phyloP scores from a whole-genome alignment of 2,797 vertebrate genomes.

The Myoxocephalus aenaeus region DNA sequence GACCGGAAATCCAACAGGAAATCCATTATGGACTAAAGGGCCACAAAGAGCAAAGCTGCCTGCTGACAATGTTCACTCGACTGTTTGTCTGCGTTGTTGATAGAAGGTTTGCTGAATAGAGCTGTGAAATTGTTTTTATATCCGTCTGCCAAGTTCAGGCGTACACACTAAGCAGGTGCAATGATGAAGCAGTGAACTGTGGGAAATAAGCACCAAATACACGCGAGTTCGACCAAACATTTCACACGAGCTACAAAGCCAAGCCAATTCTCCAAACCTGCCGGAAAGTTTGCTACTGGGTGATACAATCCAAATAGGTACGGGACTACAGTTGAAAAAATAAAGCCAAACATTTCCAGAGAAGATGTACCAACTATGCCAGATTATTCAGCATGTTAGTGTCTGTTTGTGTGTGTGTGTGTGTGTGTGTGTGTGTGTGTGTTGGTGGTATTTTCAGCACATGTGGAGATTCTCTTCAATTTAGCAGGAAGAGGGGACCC shows the following conservation, averaged over 20 bases:
- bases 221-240: constrained; percentile 37
- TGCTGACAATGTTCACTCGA: constrained; percentile 23
- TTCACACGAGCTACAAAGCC: constrained; percentile 31
- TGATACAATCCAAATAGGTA: constrained; percentile 16
- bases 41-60: constrained; percentile 35
- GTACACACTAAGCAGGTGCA: constrained; percentile 74
- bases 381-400: background rate
- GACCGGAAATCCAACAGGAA: constrained; percentile 51
- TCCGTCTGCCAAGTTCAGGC: constrained; percentile 53
- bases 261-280: constrained; percentile 12
- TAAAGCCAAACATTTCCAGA: constrained; percentile 15
- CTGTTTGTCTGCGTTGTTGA: constrained; percentile 51
- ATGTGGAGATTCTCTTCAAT: constrained; percentile 72
- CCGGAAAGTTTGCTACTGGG: background rate
- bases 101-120: constrained; percentile 39
- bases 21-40: constrained; percentile 54
- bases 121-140: constrained; percentile 33
- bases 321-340: constrained; percentile 1
- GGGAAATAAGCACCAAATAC: constrained; percentile 13
- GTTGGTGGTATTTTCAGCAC: constrained; percentile 52
- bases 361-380: constrained; percentile 9
- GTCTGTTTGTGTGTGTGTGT: background rate
- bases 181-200: constrained; percentile 47
- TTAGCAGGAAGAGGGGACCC: constrained; percentile 81
- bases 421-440: background rate